These are phyloP conservation scores for Crocidura indochinensis DNA, from an alignment of 2,797 vertebrate species.

Conservation along the genomic window DNA sequence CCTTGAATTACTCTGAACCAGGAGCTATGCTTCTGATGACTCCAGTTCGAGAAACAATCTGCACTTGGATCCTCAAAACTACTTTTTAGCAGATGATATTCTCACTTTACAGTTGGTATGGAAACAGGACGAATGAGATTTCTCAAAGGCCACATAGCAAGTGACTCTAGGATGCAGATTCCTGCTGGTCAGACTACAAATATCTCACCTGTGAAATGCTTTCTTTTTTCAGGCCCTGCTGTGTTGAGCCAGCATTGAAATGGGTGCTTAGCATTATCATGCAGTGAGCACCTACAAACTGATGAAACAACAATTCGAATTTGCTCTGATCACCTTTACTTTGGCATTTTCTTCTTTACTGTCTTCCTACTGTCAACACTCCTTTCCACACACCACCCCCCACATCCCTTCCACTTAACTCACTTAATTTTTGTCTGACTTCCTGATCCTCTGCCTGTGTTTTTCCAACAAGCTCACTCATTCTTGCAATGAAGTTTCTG, in stretches of 20 bases:
- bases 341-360: neutral
- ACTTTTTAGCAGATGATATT: neutral
- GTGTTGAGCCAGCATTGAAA: slow-evolving; percentile 23
- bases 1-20: neutral
- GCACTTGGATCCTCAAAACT: no score
- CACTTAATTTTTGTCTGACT: neutral
- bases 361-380: neutral
- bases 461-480: neutral
- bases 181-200: neutral
- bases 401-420: no score
- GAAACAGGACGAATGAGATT: neutral
- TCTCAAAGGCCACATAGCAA: neutral
- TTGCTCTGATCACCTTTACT: neutral
- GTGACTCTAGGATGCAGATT: neutral
- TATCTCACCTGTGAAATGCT: neutral
- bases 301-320: slow-evolving; percentile 18
- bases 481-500: neutral
- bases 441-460: neutral
- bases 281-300: neutral
- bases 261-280: neutral
- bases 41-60: neutral
- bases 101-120: neutral
- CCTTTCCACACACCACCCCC: neutral
- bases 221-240: slow-evolving; percentile 18
- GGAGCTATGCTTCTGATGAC: neutral